Evolutionary conservation across 2,888 invertebrate genomes (phyloP).

Genomic region (Bruchidius siliquastri): DNA sequence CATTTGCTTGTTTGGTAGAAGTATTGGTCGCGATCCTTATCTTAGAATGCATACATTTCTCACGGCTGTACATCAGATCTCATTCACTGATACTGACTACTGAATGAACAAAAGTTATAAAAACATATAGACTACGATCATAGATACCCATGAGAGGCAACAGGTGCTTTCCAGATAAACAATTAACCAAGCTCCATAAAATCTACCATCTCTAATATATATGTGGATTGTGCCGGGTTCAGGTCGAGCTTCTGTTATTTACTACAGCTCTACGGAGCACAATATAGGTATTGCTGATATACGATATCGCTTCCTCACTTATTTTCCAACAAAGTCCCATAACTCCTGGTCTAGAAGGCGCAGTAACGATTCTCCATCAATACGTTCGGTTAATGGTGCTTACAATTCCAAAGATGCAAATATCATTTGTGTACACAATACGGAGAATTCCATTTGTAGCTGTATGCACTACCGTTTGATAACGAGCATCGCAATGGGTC

Average conservation of each 20-base stretch:
- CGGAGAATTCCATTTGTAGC: slow-evolving; percentile 16
- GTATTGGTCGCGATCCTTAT: not conserved
- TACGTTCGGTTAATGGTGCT: not conserved
- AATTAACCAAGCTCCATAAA: not conserved
- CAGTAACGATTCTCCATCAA: not conserved
- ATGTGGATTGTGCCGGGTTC: not conserved
- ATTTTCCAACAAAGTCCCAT: not conserved
- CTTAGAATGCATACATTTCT: not conserved
- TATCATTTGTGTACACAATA: slow-evolving; percentile 10
- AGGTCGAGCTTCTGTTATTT: not conserved
- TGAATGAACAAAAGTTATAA: not conserved
- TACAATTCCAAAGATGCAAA: not conserved
- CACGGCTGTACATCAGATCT: not conserved
- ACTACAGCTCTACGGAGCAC: not conserved
- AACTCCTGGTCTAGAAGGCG: not conserved
- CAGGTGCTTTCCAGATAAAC: not conserved
- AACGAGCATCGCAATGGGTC: slow-evolving; percentile 9
- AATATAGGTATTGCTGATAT: not conserved
- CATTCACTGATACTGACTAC: too few species aligned
- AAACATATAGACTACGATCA: not conserved
- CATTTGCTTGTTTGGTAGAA: not conserved
- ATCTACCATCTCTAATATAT: not conserved
- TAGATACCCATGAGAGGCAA: not conserved
- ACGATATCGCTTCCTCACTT: not conserved
- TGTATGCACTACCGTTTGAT: slow-evolving; percentile 12